phyloP scores from a whole-genome alignment of 2,888 invertebrate species.

The Eupelmus urozonus region DNA sequence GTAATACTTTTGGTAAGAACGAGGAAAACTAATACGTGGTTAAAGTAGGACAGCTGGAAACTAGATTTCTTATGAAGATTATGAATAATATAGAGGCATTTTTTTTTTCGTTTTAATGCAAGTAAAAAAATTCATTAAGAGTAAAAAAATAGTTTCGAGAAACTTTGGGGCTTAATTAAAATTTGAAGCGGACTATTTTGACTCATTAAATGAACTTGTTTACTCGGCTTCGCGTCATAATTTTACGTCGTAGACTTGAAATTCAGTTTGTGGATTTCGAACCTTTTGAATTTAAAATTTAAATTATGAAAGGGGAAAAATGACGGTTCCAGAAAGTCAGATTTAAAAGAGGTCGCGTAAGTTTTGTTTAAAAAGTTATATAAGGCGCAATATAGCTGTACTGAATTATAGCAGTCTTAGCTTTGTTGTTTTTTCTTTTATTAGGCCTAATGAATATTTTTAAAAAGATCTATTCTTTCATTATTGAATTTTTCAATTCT shows the following conservation, averaged over 20 bases:
- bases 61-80: neutral
- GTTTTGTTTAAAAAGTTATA: too few species aligned
- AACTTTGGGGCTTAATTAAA: slow-evolving; percentile 36
- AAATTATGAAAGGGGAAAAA: neutral
- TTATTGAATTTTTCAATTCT: too few species aligned
- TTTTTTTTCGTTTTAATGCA: too few species aligned
- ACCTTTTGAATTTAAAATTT: neutral
- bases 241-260: neutral
- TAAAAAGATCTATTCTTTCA: too few species aligned
- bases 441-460: too few species aligned
- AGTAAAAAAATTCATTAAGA: neutral
- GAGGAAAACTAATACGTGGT: neutral
- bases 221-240: slow-evolving; percentile 12
- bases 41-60: neutral
- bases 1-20: neutral
- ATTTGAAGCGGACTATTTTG: slow-evolving; percentile 31
- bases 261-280: slow-evolving; percentile 18
- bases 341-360: too few species aligned
- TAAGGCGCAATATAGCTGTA: too few species aligned
- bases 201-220: slow-evolving; percentile 44
- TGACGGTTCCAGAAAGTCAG: too few species aligned
- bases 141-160: neutral
- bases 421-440: too few species aligned
- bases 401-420: too few species aligned
- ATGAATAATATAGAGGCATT: neutral